These are phyloP conservation scores for Plebejus anna DNA, from an alignment of 2,888 invertebrate species.

Conservation along the genomic window DNA sequence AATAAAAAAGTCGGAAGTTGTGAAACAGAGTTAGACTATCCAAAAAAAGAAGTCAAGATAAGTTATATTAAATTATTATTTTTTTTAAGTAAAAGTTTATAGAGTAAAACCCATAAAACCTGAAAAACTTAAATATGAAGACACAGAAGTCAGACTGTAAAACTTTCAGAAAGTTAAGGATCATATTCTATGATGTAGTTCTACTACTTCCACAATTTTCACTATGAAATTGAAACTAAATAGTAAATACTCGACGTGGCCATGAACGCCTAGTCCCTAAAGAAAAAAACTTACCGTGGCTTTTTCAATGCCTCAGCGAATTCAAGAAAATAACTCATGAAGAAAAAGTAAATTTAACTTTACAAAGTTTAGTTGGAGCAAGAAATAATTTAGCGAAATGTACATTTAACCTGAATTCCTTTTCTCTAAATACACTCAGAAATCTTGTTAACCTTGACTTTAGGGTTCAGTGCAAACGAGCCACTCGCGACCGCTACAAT, in stretches of 20 bases:
- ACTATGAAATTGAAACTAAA: not conserved
- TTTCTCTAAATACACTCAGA: slow-evolving; percentile 9
- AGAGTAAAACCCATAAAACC: no score
- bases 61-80: no score
- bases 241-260: not conserved
- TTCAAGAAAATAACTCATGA: slow-evolving; percentile 13
- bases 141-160: no score
- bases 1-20: no score
- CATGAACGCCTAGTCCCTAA: not conserved
- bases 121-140: no score
- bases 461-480: not conserved
- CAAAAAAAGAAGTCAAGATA: no score
- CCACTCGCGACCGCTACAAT: not conserved
- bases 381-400: slow-evolving; percentile 18
- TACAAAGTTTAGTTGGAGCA: slow-evolving; percentile 9
- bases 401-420: slow-evolving; percentile 13
- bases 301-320: not conserved
- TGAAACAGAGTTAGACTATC: no score
- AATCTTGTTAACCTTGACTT: slow-evolving; percentile 6
- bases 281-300: not conserved
- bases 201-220: not conserved
- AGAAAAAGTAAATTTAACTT: slow-evolving; percentile 13
- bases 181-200: no score
- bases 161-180: no score
- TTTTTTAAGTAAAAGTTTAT: no score